phyloP scores from a whole-genome alignment of 1,140 invertebrate species.

The Hylaeus volcanicus region DNA sequence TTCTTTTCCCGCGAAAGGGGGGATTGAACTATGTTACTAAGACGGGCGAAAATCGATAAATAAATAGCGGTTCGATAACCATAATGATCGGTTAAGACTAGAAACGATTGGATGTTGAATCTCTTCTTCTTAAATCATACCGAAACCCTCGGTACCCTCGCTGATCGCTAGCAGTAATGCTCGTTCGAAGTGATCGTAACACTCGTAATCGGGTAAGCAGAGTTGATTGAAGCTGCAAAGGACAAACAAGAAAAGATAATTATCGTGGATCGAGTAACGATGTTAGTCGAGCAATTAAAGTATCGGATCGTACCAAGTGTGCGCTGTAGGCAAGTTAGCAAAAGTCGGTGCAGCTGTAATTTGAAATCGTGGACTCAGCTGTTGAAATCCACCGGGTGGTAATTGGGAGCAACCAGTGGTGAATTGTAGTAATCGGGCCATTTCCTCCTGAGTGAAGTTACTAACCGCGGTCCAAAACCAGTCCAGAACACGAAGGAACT shows the following conservation, averaged over 20 bases:
- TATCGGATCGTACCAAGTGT: constrained; percentile 88
- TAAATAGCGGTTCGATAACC: constrained; percentile 28
- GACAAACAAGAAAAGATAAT: constrained; percentile 43
- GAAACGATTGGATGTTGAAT: constrained; percentile 21
- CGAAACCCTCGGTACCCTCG: constrained; percentile 97
- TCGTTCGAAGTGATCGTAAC: constrained; percentile 95
- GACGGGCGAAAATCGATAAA: constrained; percentile 15
- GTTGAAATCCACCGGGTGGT: constrained; percentile 93
- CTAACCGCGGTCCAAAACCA: constrained; percentile 98
- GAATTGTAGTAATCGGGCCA: constrained; percentile 95
- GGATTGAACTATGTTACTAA: background rate
- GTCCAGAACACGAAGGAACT: constrained; percentile 91
- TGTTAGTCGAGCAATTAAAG: too few relatives aligned
- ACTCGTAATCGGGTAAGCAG: constrained; percentile 96
- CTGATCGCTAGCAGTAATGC: constrained; percentile 94
- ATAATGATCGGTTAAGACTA: constrained; percentile 40
- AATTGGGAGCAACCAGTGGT: constrained; percentile 96
- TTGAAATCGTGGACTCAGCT: constrained; percentile 94
- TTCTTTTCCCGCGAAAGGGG: background rate
- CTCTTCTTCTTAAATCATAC: constrained; percentile 86
- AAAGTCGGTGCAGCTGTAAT: constrained; percentile 93
- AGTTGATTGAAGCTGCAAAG: constrained; percentile 95
- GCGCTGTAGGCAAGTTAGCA: constrained; percentile 94
- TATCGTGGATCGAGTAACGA: background rate
- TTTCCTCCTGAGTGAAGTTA: constrained; percentile 95